phyloP scores from a whole-genome alignment of 1,140 invertebrate genomes.

The Argopecten irradians region DNA sequence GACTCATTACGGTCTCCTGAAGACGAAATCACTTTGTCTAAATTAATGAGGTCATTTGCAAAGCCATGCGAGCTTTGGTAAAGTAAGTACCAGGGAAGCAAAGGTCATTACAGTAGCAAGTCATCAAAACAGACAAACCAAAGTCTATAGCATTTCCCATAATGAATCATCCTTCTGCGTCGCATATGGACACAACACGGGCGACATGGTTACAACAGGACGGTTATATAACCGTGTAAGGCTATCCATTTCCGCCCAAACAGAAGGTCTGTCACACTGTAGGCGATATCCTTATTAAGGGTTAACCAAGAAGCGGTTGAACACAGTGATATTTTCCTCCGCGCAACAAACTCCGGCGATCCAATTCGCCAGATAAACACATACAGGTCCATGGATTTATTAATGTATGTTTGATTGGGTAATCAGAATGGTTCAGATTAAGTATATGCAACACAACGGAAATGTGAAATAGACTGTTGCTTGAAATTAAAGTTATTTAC shows the following conservation, averaged over 20 bases:
- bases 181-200: background rate
- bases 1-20: background rate
- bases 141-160: background rate
- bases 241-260: background rate
- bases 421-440: no score
- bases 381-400: no score
- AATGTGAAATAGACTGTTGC: no score
- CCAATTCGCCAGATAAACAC: no score
- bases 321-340: no score
- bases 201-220: background rate
- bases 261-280: background rate
- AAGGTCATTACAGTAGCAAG: background rate
- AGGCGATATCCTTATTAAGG: background rate
- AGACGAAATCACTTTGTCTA: background rate
- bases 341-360: no score
- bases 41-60: background rate
- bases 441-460: no score
- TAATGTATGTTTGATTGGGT: no score
- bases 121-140: background rate
- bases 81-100: background rate
- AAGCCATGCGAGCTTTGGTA: background rate
- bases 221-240: background rate
- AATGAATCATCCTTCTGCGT: background rate
- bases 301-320: no score
- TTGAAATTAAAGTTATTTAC: no score